Conservation (phyloP, 2,113 vertebrate species). For the Condylura cristata region DNA sequence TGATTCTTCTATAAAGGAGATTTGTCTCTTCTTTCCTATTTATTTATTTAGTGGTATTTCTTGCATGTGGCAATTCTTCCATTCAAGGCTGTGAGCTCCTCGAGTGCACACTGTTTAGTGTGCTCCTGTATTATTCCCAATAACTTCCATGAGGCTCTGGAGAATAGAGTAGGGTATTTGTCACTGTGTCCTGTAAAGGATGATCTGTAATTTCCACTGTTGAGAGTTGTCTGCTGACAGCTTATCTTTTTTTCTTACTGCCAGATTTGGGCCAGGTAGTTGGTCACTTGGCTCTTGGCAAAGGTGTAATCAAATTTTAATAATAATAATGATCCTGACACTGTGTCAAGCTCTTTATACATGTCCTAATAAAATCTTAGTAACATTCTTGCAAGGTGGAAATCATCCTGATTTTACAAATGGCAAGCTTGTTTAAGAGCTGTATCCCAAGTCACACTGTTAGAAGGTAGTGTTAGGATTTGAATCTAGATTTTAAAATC, state of each 20-base stretch:
- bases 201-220: neutral
- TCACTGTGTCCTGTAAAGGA: neutral
- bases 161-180: neutral
- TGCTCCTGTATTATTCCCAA: neutral
- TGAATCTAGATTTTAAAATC: neutral
- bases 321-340: neutral
- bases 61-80: neutral
- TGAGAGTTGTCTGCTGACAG: neutral
- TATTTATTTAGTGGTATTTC: neutral
- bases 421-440: neutral
- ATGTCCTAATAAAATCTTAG: neutral
- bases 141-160: neutral
- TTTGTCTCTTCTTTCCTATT: neutral
- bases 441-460: neutral
- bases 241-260: neutral
- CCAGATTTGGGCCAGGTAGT: neutral
- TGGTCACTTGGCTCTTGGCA: neutral
- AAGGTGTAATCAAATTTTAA: neutral
- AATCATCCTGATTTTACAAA: conserved; percentile 2
- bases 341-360: neutral
- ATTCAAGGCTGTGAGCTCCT: neutral
- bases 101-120: neutral
- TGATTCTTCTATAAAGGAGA: neutral
- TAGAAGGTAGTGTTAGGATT: neutral
- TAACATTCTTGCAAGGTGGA: neutral